phyloP scores from a whole-genome alignment of 2,797 vertebrate genomes.

The Ctenosaura bakeri region DNA sequence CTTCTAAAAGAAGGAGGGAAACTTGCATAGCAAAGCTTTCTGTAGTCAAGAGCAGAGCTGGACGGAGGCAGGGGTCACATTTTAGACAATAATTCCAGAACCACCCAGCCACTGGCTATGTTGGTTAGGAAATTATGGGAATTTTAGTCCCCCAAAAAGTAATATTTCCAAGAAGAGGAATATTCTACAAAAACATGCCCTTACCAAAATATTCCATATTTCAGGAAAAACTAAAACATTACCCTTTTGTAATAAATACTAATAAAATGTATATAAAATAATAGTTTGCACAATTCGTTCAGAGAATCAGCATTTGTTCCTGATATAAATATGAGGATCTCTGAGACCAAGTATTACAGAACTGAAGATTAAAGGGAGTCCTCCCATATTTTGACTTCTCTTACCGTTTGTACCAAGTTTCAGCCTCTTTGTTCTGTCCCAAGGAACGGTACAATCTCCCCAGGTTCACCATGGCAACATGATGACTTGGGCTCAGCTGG shows the following conservation, averaged over 20 bases:
- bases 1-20: too few species aligned
- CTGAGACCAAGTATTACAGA: neutral
- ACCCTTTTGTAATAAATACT: neutral
- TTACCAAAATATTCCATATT: neutral
- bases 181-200: too few species aligned
- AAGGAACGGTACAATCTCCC: slow-evolving; percentile 93
- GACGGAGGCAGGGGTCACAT: too few species aligned
- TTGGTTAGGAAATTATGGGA: too few species aligned
- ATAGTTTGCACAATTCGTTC: neutral
- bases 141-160: too few species aligned
- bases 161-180: too few species aligned
- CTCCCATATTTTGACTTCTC: neutral
- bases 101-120: too few species aligned
- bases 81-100: too few species aligned
- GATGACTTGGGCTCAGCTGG: slow-evolving; percentile 89
- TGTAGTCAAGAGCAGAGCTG: too few species aligned
- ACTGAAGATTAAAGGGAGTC: neutral
- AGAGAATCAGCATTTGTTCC: neutral
- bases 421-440: slow-evolving; percentile 90
- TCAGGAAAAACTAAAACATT: neutral
- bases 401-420: slow-evolving; percentile 95
- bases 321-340: neutral
- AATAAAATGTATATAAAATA: neutral
- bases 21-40: too few species aligned
- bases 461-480: slow-evolving; percentile 97